Percentiles rank a stretch among this genome's conserved stretches.
Evolutionary conservation across 2,888 invertebrate genomes (phyloP).

Genomic region (Theretra japonica): DNA sequence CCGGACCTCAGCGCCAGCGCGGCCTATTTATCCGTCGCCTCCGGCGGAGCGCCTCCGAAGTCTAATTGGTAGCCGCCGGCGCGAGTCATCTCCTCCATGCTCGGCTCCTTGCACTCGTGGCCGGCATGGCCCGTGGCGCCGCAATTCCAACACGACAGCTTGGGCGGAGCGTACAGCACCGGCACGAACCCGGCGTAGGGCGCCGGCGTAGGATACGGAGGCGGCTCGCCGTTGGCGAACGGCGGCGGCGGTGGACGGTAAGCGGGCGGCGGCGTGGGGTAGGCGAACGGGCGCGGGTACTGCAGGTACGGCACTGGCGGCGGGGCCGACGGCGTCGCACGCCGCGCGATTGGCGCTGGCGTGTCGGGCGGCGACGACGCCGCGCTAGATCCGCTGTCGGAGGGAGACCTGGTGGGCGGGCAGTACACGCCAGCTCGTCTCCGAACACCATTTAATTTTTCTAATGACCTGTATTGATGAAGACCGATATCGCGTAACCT

Average conservation of each 20-base stretch:
- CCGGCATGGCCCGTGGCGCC: constrained; percentile 93
- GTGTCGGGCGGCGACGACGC: constrained; percentile 75
- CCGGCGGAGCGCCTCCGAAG: constrained; percentile 83
- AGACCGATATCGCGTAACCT: constrained; percentile 85
- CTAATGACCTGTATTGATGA: constrained; percentile 83
- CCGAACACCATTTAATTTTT: constrained; percentile 84
- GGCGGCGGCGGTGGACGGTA: constrained; percentile 76
- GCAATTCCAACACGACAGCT: constrained; percentile 96
- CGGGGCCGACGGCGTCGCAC: constrained; percentile 60
- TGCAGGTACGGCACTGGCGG: constrained; percentile 66
- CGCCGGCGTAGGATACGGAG: constrained; percentile 74
- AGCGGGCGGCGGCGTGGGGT: constrained; percentile 72
- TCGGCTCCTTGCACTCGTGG: constrained; percentile 94
- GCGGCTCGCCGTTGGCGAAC: constrained; percentile 78
- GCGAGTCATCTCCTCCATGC: constrained; percentile 96
- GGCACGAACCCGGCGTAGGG: constrained; percentile 79
- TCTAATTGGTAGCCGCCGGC: constrained; percentile 88
- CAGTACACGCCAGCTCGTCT: constrained; percentile 71
- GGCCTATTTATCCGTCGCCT: constrained; percentile 71
- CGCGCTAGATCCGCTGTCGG: constrained; percentile 76
- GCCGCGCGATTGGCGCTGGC: constrained; percentile 63
- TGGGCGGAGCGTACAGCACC: constrained; percentile 85
- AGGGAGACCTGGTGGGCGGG: constrained; percentile 65
- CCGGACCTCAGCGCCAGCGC: constrained; percentile 29
- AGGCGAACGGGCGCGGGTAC: constrained; percentile 72